Percentiles rank a stretch among this genome's conserved stretches.
Evolutionary conservation across 1,140 invertebrate species (phyloP).

Genomic region (Aphelenchoides avenae): DNA sequence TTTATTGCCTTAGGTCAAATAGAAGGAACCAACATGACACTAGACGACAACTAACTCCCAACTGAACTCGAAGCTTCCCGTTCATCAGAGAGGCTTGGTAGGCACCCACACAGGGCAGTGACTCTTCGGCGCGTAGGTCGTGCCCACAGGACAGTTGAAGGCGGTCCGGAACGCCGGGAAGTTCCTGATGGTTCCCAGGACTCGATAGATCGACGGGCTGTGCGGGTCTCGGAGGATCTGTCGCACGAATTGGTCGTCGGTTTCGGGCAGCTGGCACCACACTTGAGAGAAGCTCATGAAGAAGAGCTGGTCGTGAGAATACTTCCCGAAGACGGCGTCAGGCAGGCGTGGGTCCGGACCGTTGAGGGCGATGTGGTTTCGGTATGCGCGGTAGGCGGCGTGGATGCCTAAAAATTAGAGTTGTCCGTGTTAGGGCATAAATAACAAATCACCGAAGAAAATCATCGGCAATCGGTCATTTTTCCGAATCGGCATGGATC

Average conservation of each 20-base stretch:
- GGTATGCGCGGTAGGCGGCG: slow-evolving; percentile 47
- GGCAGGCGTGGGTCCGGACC: slow-evolving; percentile 50
- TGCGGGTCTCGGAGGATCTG: slow-evolving; percentile 44
- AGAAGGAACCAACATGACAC: too few relatives aligned
- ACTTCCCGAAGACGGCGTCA: slow-evolving; percentile 34
- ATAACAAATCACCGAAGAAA: too few relatives aligned
- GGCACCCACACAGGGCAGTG: slow-evolving; percentile 54
- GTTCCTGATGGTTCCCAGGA: slow-evolving; percentile 36
- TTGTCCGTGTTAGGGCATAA: too few relatives aligned
- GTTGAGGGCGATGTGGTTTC: slow-evolving; percentile 33
- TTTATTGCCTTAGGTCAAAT: too few relatives aligned
- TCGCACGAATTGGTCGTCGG: slow-evolving; percentile 17
- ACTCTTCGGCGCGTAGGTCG: slow-evolving; percentile 40
- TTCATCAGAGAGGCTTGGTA: slow-evolving; percentile 3
- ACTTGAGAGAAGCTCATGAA: slow-evolving; percentile 51
- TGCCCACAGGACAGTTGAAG: slow-evolving; percentile 50
- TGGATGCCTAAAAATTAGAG: too few relatives aligned
- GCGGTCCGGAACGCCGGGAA: slow-evolving; percentile 53
- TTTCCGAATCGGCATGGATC: too few relatives aligned
- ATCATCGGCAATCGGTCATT: too few relatives aligned
- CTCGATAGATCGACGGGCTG: slow-evolving; percentile 21
- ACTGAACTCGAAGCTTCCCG: too few relatives aligned
- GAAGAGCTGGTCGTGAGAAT: slow-evolving; percentile 51
- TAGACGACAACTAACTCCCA: too few relatives aligned
- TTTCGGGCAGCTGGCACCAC: slow-evolving; percentile 36